phyloP scores from a whole-genome alignment of 2,888 invertebrate species.

The Drosophila cracens region DNA sequence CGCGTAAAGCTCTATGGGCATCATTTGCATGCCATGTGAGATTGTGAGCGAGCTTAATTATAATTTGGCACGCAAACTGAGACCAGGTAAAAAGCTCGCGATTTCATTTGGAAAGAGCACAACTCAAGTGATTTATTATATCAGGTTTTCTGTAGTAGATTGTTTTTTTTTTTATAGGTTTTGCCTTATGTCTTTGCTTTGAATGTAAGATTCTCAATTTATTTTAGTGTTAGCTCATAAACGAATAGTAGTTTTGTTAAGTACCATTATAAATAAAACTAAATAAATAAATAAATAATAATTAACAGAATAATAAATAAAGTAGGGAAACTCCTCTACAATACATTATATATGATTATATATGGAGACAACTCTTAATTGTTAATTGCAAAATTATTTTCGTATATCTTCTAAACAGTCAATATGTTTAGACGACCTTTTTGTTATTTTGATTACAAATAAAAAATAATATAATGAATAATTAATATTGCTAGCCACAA shows the following conservation, averaged over 20 bases:
- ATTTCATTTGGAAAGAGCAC: not conserved
- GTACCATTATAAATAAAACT: not conserved
- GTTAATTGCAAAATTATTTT: not conserved
- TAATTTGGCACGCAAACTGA: conserved; percentile 30
- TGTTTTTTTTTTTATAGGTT: conserved; percentile 69
- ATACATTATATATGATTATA: not conserved
- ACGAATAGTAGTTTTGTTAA: not conserved
- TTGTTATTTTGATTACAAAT: not conserved
- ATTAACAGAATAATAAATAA: not conserved
- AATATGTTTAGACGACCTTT: not conserved
- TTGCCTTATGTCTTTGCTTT: conserved; percentile 54
- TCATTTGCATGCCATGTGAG: conserved; percentile 36
- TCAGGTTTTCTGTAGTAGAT: conserved; percentile 45
- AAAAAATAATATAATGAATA: not conserved
- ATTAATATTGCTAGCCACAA: not conserved
- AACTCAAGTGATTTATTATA: conserved; percentile 11
- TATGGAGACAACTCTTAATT: not conserved
- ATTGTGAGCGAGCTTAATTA: conserved; percentile 4
- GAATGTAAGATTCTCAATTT: conserved; percentile 23
- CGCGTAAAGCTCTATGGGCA: conserved; percentile 15
- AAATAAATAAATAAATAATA: not conserved
- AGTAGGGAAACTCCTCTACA: not conserved
- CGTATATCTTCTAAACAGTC: not conserved
- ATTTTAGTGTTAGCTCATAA: not conserved
- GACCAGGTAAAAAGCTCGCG: conserved; percentile 8